A percentile compares a stretch with the other conserved stretches of the same genome.
These are phyloP conservation scores for Aplysia californica DNA, from an alignment of 1,140 invertebrate genomes.

Conservation along the genomic window DNA sequence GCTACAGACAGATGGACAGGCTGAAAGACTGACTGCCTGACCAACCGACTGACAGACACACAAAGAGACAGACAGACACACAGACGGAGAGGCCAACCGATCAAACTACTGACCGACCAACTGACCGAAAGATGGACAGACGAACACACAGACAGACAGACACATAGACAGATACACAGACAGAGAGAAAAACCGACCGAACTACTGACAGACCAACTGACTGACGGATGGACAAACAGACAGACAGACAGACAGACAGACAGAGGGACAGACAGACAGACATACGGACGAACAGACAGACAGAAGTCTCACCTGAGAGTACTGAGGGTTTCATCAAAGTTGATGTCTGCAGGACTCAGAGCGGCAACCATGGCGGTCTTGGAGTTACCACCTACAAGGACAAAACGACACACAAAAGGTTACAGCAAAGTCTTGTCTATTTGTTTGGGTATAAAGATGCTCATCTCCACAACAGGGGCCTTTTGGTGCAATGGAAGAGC, in stretches of 20 bases:
- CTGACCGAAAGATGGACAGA: neutral
- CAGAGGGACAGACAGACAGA: neutral
- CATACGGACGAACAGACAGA: neutral
- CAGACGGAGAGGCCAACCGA: neutral
- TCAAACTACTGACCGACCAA: neutral
- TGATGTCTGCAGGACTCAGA: slow-evolving; percentile 77
- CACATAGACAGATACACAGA: neutral
- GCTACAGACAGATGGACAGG: neutral
- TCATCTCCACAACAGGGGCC: no score
- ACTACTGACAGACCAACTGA: neutral
- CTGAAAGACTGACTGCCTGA: neutral
- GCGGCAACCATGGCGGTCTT: slow-evolving; percentile 73
- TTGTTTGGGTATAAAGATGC: no score
- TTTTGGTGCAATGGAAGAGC: no score
- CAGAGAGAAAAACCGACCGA: neutral
- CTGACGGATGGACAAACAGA: neutral
- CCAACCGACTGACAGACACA: neutral
- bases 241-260: neutral
- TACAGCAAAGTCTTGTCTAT: no score
- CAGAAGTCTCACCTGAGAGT: slow-evolving; percentile 71
- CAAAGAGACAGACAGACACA: neutral
- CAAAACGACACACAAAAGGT: no score
- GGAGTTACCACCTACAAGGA: slow-evolving; percentile 66
- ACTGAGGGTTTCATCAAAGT: slow-evolving; percentile 77
- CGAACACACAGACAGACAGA: neutral